Base-by-base conservation (phyloP, 2,888 invertebrate genomes). In the Tetragnatha montana region DNA sequence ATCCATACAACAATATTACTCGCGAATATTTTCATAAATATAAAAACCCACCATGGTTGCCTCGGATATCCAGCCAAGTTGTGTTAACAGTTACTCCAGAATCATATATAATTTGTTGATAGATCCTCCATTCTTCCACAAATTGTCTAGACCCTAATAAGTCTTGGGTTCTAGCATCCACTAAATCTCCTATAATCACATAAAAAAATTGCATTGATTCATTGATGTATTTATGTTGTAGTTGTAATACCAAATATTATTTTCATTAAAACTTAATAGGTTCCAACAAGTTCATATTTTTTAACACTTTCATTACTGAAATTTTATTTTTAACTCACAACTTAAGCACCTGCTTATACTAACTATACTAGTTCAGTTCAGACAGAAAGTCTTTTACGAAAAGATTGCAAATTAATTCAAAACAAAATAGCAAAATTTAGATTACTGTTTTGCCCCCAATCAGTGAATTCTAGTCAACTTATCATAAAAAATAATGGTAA, bases 11-110 rank as follows among this genome's bases (percentile, higher is more conserved):
- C 35, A 35, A 35, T 35, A n/a, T n/a, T n/a, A 35, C 35, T 35
- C 35, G 35, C 4, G 35, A 35, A 35, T 35, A 35, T 35, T 35
- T 4, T 35, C 35, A 74, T 74, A 47, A 85, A 76, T 73, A 19
- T 71, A 19, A 19, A 71, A 6, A 91, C 93, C 93, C 94, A 97
- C 97, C 97, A 95, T 98, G 98, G 95, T 98, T 98, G 93, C 98
- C 98, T 93, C 98, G 95, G 91, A 97, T 96, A 94, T 98, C 98
- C 90, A 98, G 94, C 97, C 98, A 98, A 51, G 95, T 94, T 3
- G 97, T 97, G 92, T 95, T 95, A 73, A 96, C 94, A 81, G 94
- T 94, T 47, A 97, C 95, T 92, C 95, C 95, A 74, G 95, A 95
- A 91, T 96, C 95, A 79, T 95, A 94, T 60, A 98, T 94, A 91